A percentile compares a stretch with the other conserved stretches of the same genome.
phyloP scores from a whole-genome alignment of 2,797 vertebrate genomes.

The Tachyglossus aculeatus region DNA sequence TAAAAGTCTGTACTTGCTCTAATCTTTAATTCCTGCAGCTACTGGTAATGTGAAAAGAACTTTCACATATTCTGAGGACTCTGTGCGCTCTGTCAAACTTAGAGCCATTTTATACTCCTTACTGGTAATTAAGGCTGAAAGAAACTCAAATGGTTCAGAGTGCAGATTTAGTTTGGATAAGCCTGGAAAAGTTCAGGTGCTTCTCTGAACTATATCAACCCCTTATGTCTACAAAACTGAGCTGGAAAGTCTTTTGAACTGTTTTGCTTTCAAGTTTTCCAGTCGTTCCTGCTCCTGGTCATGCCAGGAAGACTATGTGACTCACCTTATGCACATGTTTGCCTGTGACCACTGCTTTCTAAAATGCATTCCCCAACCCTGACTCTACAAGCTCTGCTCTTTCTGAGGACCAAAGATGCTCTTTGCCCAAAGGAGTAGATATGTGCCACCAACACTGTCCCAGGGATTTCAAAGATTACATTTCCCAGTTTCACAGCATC shows the following conservation, averaged over 20 bases:
- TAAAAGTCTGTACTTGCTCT: neutral
- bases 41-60: neutral
- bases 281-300: neutral
- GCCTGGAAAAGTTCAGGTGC: neutral
- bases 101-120: neutral
- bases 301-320: neutral
- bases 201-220: neutral
- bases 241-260: neutral
- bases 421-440: too few species aligned
- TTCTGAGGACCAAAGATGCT: too few species aligned
- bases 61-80: neutral
- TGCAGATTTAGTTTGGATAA: slow-evolving; percentile 10
- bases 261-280: neutral
- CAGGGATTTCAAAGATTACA: too few species aligned
- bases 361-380: too few species aligned
- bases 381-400: too few species aligned
- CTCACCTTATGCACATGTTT: neutral
- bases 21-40: neutral
- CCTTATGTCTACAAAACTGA: neutral
- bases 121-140: neutral
- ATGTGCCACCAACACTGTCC: too few species aligned
- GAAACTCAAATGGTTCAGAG: neutral
- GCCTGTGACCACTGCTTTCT: neutral
- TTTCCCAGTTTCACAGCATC: too few species aligned
- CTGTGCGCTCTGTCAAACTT: neutral